A percentile compares a stretch with the other conserved stretches of the same genome.
Conservation (phyloP, 2,888 invertebrate species). For the Scaptomyza flava region DNA sequence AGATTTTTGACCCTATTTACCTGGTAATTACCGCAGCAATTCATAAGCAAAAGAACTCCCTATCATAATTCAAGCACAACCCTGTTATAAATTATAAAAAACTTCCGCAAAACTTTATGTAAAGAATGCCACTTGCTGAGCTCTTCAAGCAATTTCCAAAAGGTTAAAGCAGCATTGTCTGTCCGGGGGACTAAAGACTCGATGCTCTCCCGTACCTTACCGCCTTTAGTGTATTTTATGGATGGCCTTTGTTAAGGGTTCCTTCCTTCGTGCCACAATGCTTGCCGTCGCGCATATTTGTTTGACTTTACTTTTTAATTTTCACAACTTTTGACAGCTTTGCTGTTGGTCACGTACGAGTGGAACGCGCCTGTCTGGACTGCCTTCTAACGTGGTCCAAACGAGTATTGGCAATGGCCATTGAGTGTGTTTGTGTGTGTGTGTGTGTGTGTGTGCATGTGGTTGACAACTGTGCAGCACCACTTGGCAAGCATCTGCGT, state of each 20-base stretch:
- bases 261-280: conserved; percentile 24
- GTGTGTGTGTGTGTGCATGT: conserved; percentile 9
- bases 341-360: conserved; percentile 70
- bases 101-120: conserved; percentile 1
- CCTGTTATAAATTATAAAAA: conserved; percentile 8
- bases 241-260: conserved; percentile 27
- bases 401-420: conserved; percentile 47
- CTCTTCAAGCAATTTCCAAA: conserved; percentile 9
- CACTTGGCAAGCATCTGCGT: conserved; percentile 57
- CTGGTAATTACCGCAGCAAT: neutral
- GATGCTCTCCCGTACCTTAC: conserved; percentile 3
- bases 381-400: conserved; percentile 8
- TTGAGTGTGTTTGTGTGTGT: conserved; percentile 8
- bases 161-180: neutral
- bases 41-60: conserved; percentile 4
- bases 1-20: conserved; percentile 4
- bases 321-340: conserved; percentile 76
- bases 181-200: neutral
- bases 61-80: neutral
- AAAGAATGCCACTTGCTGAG: conserved; percentile 3
- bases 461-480: conserved; percentile 46
- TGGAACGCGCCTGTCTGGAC: conserved; percentile 26
- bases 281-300: conserved; percentile 67
- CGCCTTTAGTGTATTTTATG: conserved; percentile 14
- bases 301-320: conserved; percentile 76